A percentile compares a stretch with the other conserved stretches of the same genome.
These are phyloP conservation scores for Sitobion miscanthi DNA, from an alignment of 1,140 invertebrate species.

Conservation along the genomic window DNA sequence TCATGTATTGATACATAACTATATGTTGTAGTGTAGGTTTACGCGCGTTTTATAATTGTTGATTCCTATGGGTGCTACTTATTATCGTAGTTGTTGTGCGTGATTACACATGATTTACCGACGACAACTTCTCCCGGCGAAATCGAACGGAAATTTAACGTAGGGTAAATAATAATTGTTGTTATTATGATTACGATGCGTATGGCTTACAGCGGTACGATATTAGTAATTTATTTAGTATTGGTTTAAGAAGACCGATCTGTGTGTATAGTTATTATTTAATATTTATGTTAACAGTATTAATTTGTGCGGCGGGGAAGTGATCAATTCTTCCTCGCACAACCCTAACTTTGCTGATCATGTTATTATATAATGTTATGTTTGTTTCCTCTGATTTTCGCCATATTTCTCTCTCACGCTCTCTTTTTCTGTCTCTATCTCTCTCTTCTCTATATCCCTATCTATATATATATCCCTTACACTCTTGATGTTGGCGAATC, in stretches of 20 bases:
- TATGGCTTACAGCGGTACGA: background rate
- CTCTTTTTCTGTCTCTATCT: background rate
- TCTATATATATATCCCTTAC: background rate
- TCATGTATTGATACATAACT: no score
- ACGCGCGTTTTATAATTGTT: background rate
- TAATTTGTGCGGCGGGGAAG: background rate
- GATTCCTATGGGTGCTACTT: background rate
- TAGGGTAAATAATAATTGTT: background rate
- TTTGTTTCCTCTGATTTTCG: background rate
- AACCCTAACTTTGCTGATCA: background rate
- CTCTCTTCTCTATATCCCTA: background rate
- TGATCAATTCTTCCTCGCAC: background rate
- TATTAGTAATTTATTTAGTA: conserved; percentile 18
- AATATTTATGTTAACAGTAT: background rate
- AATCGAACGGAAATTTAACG: background rate
- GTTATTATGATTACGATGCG: background rate
- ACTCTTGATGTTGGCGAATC: background rate
- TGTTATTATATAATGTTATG: background rate
- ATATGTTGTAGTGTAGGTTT: background rate
- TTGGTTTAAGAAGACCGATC: background rate
- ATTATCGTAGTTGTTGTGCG: background rate
- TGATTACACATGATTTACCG: background rate
- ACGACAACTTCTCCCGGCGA: background rate
- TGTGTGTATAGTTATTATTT: background rate
- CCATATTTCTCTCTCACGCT: background rate